Base-by-base conservation (phyloP, 2,888 invertebrate genomes). In the Amiota communis region DNA sequence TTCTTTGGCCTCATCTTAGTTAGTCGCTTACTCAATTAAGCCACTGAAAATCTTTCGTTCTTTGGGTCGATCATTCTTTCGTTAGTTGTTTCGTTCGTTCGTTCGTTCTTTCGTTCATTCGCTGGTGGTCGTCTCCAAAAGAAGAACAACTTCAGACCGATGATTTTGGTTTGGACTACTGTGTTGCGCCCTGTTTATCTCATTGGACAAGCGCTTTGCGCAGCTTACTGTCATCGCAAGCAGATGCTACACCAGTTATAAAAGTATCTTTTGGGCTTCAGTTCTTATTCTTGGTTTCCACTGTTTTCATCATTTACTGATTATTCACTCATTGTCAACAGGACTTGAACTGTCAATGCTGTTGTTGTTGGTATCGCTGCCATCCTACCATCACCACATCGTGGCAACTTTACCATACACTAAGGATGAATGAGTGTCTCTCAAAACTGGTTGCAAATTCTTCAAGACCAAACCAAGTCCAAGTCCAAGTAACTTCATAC, bases 141-240 rank as follows among this genome's bases (percentile, higher is more conserved):
- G 74, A 72, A 53, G 47, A 73, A 74, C 70, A 49, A 65, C 71
- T 71, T 56, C n/a, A 65, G 53, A 20, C 65, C 65, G 53, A 51
- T 63, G 51, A 53, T 20, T 46, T 1, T 15, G 48, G 79, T 81
- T 79, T 80, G 79, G 79, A 73, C 67, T 53, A 23, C 49, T 20
- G 51, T 68, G 36, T 36, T 36, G 67, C 67, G 53, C 67, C 20
- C 53, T 36, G 20, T 68, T 68, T 68, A 68, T 68, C 67, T 51
- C 67, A 20, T 15, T 11, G 53, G 36, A 68, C 74, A 72, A 74
- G 72, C 74, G 73, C 71, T 72, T 75, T 76, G 76, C 71, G 76
- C 81, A 75, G 81, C 82, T 82, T 82, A 82, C 78, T 83, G 82
- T 83, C 82, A 80, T 82, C 83, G 82, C 76, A 72, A 53, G 53